Conservation (phyloP, 2,888 invertebrate genomes). For the Tribolium freemani region DNA sequence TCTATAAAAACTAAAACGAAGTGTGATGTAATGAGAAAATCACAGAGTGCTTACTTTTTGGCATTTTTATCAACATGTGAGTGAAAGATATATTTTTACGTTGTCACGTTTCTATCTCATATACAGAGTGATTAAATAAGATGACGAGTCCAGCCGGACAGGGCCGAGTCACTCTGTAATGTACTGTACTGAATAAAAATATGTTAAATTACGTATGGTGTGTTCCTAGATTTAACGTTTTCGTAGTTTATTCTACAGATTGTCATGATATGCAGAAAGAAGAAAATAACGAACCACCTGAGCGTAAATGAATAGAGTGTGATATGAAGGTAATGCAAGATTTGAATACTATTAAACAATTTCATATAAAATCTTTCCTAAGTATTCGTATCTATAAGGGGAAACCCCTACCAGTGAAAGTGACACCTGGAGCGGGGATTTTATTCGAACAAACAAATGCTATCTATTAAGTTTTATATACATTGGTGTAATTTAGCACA, state of each 20-base stretch:
- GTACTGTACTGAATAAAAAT: no score
- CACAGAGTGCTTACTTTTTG: no score
- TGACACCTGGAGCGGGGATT: conserved; percentile 17
- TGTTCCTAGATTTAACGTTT: background rate
- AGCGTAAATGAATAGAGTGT: background rate
- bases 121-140: no score
- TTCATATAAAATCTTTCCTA: conserved; percentile 12
- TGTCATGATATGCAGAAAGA: conserved; percentile 5
- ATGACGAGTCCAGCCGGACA: no score
- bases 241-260: conserved; percentile 13
- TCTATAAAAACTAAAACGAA: no score
- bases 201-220: no score
- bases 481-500: conserved; percentile 56
- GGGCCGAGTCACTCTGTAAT: no score
- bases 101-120: no score
- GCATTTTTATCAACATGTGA: no score
- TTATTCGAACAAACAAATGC: conserved; percentile 17
- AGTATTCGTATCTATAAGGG: background rate
- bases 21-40: no score
- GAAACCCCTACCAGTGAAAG: conserved; percentile 17
- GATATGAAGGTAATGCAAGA: conserved; percentile 2
- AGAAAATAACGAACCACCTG: conserved; percentile 5
- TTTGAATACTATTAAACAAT: conserved; percentile 16
- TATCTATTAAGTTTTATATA: conserved; percentile 47
- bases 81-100: no score